phyloP scores from a whole-genome alignment of 2,797 vertebrate genomes.

The Sebastes dallii region DNA sequence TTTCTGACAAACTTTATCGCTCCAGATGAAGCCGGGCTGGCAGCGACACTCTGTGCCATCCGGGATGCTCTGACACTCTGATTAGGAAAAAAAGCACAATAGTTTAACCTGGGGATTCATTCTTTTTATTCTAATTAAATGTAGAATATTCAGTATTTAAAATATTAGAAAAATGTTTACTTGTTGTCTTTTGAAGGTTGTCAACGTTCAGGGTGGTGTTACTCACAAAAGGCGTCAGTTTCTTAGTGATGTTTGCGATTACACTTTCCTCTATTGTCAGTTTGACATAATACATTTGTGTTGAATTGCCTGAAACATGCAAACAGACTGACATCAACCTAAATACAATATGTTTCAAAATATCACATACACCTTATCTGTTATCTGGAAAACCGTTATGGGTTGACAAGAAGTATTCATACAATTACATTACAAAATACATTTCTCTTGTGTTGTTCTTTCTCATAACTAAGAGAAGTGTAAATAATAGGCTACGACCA shows the following conservation, averaged over 20 bases:
- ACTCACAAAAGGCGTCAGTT: fast-evolving
- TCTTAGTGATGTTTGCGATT: fast-evolving
- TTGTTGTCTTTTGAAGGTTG: constrained; percentile 35
- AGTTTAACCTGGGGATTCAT: background rate
- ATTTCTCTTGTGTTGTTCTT: too few relatives aligned
- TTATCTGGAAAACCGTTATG: background rate
- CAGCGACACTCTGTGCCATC: background rate
- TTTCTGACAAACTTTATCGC: background rate
- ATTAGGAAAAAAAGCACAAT: background rate
- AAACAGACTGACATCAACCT: background rate
- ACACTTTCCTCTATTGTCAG: constrained; percentile 46
- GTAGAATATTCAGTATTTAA: background rate
- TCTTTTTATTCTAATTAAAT: background rate
- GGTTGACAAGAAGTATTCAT: too few relatives aligned
- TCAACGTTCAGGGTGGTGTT: fast-evolving
- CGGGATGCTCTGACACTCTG: constrained; percentile 10
- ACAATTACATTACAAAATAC: too few relatives aligned
- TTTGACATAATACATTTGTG: constrained; percentile 58
- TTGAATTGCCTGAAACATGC: constrained; percentile 45
- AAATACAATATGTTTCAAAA: background rate
- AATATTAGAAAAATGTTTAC: constrained; percentile 47
- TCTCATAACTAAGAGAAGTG: too few relatives aligned
- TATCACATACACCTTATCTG: background rate
- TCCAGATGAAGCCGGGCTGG: background rate
- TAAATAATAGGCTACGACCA: too few relatives aligned